phyloP scores from a whole-genome alignment of 2,888 invertebrate genomes.

The Geophilus truncorum region DNA sequence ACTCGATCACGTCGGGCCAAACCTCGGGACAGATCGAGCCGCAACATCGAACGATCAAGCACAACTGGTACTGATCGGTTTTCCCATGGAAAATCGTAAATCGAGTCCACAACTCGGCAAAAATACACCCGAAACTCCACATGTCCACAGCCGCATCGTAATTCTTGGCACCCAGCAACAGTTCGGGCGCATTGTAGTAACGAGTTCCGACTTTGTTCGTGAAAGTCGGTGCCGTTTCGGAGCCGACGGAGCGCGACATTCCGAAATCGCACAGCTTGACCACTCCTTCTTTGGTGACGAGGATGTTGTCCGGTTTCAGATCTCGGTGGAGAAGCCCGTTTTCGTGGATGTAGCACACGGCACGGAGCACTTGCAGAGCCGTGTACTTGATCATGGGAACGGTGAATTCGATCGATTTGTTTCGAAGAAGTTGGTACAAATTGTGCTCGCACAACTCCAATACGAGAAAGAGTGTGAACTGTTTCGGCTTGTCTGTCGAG shows the following conservation, averaged over 20 bases:
- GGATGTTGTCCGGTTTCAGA: background rate
- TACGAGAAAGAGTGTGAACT: background rate
- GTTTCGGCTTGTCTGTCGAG: background rate
- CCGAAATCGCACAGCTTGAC: constrained; percentile 97
- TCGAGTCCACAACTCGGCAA: constrained; percentile 94
- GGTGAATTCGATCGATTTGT: background rate
- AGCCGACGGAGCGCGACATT: constrained; percentile 88
- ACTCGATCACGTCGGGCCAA: background rate
- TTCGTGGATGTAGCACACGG: background rate
- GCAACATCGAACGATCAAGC: constrained; percentile 72
- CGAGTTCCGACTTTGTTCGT: constrained; percentile 98
- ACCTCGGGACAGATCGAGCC: background rate
- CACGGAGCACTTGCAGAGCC: background rate
- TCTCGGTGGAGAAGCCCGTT: background rate
- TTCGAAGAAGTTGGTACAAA: background rate
- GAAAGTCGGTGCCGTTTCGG: constrained; percentile 90
- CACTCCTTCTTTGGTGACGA: background rate
- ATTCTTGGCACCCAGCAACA: constrained; percentile 90
- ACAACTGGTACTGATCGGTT: constrained; percentile 86
- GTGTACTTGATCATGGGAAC: background rate
- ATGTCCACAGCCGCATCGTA: constrained; percentile 98
- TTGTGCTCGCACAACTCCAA: background rate
- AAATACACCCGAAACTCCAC: constrained; percentile 97
- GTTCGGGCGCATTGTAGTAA: constrained; percentile 98
- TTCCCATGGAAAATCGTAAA: constrained; percentile 95